These are phyloP conservation scores for Clarias pachynema DNA, from an alignment of 2,797 vertebrate species.

Conservation along the genomic window DNA sequence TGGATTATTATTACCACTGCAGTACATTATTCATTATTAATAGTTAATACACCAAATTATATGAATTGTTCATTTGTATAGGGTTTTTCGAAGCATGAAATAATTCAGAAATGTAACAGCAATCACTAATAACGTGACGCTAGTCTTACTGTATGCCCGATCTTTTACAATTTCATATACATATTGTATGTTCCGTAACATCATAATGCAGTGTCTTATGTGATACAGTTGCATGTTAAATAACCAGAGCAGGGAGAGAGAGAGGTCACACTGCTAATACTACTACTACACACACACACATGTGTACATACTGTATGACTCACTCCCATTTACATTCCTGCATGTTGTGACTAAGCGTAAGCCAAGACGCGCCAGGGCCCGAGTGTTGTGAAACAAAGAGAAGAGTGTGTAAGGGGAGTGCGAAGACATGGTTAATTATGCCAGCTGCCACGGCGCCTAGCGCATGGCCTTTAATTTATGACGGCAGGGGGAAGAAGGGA, in stretches of 20 bases:
- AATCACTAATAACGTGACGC: too few species aligned
- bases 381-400: constrained; percentile 51
- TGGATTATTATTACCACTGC: neutral
- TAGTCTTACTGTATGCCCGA: neutral
- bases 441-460: constrained; percentile 56
- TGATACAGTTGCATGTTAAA: constrained; percentile 35
- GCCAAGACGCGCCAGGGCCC: constrained; percentile 23
- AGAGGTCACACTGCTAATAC: constrained; percentile 21
- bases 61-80: neutral
- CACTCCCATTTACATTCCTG: constrained; percentile 42
- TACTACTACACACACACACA: constrained; percentile 4
- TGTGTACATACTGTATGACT: constrained; percentile 7
- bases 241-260: constrained; percentile 1
- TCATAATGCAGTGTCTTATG: neutral
- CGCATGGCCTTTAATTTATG: constrained; percentile 61
- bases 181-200: neutral
- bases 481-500: constrained; percentile 51
- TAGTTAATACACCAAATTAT: neutral
- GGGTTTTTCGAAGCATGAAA: neutral
- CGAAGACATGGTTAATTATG: constrained; percentile 64
- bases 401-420: constrained; percentile 50
- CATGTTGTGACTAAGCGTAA: constrained; percentile 41
- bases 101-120: neutral
- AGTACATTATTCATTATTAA: neutral
- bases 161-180: neutral